Conservation (phyloP, 2,797 vertebrate genomes). For the Garrulus glandarius region DNA sequence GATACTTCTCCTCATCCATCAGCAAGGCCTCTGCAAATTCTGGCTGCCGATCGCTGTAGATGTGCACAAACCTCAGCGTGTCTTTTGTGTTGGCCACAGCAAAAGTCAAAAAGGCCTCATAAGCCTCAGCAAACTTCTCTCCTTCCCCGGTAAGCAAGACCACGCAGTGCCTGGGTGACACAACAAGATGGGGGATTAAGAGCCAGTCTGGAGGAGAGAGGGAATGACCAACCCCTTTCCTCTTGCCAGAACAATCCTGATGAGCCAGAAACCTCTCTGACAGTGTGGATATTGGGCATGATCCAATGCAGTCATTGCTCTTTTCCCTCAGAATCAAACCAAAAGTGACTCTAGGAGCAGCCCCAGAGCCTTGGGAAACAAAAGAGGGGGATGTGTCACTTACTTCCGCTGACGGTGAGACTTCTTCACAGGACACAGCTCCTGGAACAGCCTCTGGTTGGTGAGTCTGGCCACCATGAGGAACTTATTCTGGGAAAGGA, state of each 20-base stretch:
- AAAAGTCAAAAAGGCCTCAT: constrained; percentile 87
- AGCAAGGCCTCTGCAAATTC: constrained; percentile 83
- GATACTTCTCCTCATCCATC: constrained; percentile 74
- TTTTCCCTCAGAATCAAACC: background rate
- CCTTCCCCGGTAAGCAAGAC: constrained; percentile 86
- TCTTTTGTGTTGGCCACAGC: constrained; percentile 88
- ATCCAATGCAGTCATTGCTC: background rate
- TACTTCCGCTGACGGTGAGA: constrained; percentile 95
- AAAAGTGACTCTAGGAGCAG: background rate
- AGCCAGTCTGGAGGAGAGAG: background rate
- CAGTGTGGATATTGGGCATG: rapidly evolving
- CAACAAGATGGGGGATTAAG: background rate
- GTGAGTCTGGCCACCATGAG: constrained; percentile 89
- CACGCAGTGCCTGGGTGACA: constrained; percentile 85
- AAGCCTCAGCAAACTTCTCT: constrained; percentile 75
- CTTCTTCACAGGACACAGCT: constrained; percentile 93
- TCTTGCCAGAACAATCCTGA: rapidly evolving
- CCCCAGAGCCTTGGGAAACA: background rate
- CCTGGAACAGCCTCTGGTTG: constrained; percentile 92
- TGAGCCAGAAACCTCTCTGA: background rate
- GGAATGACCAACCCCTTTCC: background rate
- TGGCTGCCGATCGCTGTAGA: constrained; percentile 85
- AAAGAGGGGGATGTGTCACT: background rate
- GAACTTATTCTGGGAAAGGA: constrained; percentile 93
- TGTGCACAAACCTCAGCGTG: constrained; percentile 86